Evolutionary conservation across 2,797 vertebrate species (phyloP).

Genomic region (Sebastolobus alascanus): DNA sequence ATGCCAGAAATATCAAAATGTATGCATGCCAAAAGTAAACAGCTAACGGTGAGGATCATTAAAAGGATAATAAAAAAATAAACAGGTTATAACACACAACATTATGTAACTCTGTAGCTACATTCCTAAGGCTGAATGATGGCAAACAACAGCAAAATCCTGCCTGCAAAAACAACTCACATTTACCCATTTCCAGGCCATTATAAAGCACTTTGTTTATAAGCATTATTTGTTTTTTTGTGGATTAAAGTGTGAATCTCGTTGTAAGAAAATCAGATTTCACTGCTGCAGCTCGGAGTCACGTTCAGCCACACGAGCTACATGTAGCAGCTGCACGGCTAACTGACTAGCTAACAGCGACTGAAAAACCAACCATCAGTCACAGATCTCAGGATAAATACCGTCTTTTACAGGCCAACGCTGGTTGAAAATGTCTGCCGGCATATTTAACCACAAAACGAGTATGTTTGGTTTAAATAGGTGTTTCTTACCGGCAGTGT

Average conservation of each 20-base stretch:
- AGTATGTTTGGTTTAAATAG: fast-evolving
- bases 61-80: neutral
- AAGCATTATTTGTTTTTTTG: neutral
- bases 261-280: fast-evolving
- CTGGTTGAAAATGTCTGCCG: fast-evolving
- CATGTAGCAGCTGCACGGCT: neutral
- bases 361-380: neutral
- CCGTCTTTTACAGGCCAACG: fast-evolving
- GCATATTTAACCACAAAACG: fast-evolving
- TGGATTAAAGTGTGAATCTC: neutral
- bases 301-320: neutral
- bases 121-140: neutral
- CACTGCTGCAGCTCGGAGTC: neutral
- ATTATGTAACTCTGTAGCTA: too few species aligned
- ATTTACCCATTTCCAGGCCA: neutral
- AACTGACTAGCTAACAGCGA: constrained; percentile 1
- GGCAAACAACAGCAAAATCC: neutral
- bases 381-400: neutral
- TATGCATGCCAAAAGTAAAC: neutral
- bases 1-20: neutral
- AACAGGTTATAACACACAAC: neutral
- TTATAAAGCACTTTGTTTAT: too few species aligned
- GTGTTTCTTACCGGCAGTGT: constrained; percentile 11
- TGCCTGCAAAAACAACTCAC: neutral
- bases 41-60: neutral